Evolutionary conservation across 2,888 invertebrate species (phyloP), one percentile per base, ranked within the genome.

Genomic region (Melanotus villosus): DNA sequence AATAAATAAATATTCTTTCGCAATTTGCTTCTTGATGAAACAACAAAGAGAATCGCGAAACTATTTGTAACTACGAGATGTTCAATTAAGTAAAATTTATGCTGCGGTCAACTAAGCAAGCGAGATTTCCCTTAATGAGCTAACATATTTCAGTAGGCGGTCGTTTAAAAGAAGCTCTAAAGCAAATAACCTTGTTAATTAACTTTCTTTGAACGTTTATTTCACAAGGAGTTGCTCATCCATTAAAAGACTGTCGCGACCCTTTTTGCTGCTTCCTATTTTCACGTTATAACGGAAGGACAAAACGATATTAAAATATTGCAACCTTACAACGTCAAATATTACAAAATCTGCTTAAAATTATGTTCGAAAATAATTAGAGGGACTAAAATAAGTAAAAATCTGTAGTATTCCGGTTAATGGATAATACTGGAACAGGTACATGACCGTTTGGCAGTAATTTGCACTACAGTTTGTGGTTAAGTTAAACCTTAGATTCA

Each of bases 401-500:
- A n/a, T 2, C n/a, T 2, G 4, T 14, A 18, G 6, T 18, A 43
- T 43, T 43, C 19, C 43, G 14, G 18, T 30, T 50, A 26, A 47
- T 26, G 9, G 23, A 12, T n/a, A 30, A 50, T 21, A 50, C 10
- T 14, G 23, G 30, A 21, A n/a, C 23, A 54, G 16, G 30, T 45
- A 21, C 18, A 12, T n/a, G 9, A 16, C 12, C 19, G 45, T 21
- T 43, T 74, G 72, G 75, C 74, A 75, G 78, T 80, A 79, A 79
- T 77, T 80, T 76, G 77, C 77, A 76, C 75, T 68, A 64, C 72
- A 75, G 69, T 71, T 75, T 73, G 78, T 71, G 80, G 80, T 80
- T 77, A 62, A 69, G 69, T 75, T 81, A 80, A 81, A 80, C 79
- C 78, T 77, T 77, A 78, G 79, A 78, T 79, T 77, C 74, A 72